Conservation (phyloP, 2,113 vertebrate genomes). For the Plotosus lineatus region DNA sequence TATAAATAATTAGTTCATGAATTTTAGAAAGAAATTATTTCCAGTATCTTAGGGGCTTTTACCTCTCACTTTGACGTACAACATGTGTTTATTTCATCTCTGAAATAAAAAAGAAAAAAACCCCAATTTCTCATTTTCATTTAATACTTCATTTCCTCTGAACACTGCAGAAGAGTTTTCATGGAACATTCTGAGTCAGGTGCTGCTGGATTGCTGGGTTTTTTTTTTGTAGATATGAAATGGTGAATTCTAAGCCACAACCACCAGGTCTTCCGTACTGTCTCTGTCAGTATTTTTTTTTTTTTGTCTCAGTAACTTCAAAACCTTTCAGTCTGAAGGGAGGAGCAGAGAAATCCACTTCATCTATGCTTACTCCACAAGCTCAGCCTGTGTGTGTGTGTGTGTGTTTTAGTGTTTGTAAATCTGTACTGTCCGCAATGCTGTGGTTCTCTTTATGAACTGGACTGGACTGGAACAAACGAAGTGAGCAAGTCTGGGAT, state of each 20-base stretch:
- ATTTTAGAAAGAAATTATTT: no score
- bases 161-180: not conserved
- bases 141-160: no score
- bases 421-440: not conserved
- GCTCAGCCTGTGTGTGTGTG: not conserved
- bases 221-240: no score
- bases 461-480: not conserved
- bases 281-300: not conserved
- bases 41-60: no score
- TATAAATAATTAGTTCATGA: no score
- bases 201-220: not conserved
- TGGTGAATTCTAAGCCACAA: no score
- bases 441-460: not conserved
- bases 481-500: not conserved
- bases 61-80: no score
- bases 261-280: not conserved
- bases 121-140: no score
- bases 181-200: not conserved
- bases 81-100: no score
- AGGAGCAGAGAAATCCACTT: not conserved
- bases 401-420: not conserved
- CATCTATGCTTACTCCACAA: not conserved
- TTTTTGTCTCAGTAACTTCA: not conserved
- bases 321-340: not conserved
- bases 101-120: no score